phyloP scores from a whole-genome alignment of 64 coral and sea anemone species.

The Stylophora pistillata region DNA sequence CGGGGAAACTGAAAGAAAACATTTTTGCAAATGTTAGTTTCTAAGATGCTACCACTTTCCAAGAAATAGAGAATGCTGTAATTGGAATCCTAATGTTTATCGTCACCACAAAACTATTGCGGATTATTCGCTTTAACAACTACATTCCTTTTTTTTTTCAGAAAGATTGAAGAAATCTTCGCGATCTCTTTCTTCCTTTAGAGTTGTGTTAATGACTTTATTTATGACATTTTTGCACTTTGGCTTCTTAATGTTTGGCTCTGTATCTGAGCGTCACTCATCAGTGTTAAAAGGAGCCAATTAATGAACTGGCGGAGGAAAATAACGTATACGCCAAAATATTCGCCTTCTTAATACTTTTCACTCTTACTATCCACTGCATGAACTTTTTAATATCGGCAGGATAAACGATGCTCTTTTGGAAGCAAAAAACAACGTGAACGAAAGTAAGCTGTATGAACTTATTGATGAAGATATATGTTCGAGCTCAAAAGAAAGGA shows the following conservation, averaged over 20 bases:
- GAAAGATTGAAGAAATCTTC: slow-evolving; percentile 5
- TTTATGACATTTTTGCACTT: slow-evolving; percentile 9
- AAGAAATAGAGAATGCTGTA: background rate
- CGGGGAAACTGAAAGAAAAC: slow-evolving; percentile 2
- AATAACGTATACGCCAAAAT: background rate
- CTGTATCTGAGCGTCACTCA: background rate
- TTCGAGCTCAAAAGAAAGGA: too few relatives aligned
- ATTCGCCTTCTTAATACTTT: too few relatives aligned
- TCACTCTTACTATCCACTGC: slow-evolving; percentile 35
- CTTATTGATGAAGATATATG: too few relatives aligned
- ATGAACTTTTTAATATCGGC: slow-evolving; percentile 36
- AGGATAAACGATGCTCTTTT: slow-evolving; percentile 36
- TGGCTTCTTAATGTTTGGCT: slow-evolving; percentile 9
- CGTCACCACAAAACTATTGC: too few relatives aligned
- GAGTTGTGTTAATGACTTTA: background rate
- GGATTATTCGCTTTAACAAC: slow-evolving; percentile 21
- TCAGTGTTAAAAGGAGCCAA: slow-evolving; percentile 2
- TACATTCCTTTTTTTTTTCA: slow-evolving; percentile 1
- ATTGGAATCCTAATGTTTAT: slow-evolving; percentile 32
- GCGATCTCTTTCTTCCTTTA: slow-evolving; percentile 9
- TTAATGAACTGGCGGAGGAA: background rate
- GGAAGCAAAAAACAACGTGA: background rate
- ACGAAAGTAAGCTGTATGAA: too few relatives aligned
- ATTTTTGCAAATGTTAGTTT: slow-evolving; percentile 10
- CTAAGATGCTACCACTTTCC: background rate